Base-by-base conservation (phyloP, 2,888 invertebrate species). In the Xestobium rufovillosum region DNA sequence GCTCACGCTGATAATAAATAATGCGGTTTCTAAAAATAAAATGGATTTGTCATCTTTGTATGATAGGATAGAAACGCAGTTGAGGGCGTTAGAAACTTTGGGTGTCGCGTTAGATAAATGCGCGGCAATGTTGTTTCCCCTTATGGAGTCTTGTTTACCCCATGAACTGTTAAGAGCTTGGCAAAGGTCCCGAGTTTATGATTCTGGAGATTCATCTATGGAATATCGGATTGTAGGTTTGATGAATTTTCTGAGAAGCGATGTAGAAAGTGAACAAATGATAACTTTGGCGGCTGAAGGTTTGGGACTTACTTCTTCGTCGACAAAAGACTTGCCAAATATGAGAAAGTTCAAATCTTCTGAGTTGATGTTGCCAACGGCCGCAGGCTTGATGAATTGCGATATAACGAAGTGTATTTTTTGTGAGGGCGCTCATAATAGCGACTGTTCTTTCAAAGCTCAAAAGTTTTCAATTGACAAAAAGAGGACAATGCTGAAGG, bases 111-210 rank as follows among this genome's bases (percentile, higher is more conserved):
- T 45, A 1, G 52, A 55, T 12, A 56, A 50, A 39, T 56, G 44
- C 40, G 45, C 50, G 4, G 49, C 52, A 2, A 53, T 54, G 45
- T 35, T 56, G 4, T 56, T 49, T 39, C 59, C 57, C 2, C 38
- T 57, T 2, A 53, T 57, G 11, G 57, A 57, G 34, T 56, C 54
- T 2, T 44, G 47, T 35, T 36, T 58, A 9, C 57, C 55, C 2
- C 43, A 49, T 9, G 50, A 50, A 3, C 32, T 52, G 4, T 35
- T 56, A 14, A 12, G 50, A 23, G 45, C 45, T n/a, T 57, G 55
- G 55, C 45, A 47, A 34, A 17, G 45, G 14, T 37, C 43, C 14
- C 4, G 32, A n/a, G n/a, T n/a, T n/a, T n/a, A n/a, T n/a, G n/a
- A n/a, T n/a, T n/a, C 26, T n/a, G 11, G n/a, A 9, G n/a, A n/a